These are phyloP conservation scores for Bicyclus anynana DNA, from an alignment of 1,140 invertebrate genomes.

Conservation along the genomic window DNA sequence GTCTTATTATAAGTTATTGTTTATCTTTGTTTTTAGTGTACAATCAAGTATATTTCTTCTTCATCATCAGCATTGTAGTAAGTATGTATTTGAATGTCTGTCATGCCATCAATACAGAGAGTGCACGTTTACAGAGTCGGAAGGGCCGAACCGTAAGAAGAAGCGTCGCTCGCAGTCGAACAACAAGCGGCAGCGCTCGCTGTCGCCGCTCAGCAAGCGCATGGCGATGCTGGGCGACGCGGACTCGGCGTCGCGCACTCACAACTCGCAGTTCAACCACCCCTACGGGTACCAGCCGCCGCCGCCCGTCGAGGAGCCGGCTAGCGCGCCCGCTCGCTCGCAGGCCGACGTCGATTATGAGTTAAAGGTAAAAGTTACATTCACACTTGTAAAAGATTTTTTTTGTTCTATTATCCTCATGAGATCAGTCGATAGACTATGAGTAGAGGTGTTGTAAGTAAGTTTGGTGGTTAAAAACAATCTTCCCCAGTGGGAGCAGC, in stretches of 20 bases:
- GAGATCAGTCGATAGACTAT: no score
- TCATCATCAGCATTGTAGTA: no score
- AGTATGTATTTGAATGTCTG: not conserved
- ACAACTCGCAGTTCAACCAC: conserved; percentile 80
- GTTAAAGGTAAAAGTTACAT: conserved; percentile 63
- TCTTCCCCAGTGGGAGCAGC: no score
- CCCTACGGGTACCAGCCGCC: conserved; percentile 69
- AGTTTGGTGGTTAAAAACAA: no score
- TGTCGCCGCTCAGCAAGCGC: conserved; percentile 88
- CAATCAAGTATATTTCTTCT: no score
- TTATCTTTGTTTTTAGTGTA: no score
- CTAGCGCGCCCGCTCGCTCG: conserved; percentile 38
- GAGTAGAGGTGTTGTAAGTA: no score
- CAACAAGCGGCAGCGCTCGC: conserved; percentile 83
- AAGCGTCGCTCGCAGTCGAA: conserved; percentile 79
- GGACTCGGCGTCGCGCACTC: conserved; percentile 71
- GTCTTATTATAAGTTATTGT: no score
- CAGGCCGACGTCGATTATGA: conserved; percentile 82
- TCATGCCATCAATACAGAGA: conserved; percentile 24
- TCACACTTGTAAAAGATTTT: not conserved
- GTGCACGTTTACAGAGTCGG: conserved; percentile 64
- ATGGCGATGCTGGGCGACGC: conserved; percentile 83
- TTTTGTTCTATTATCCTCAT: no score
- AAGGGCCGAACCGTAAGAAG: conserved; percentile 79
- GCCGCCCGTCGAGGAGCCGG: conserved; percentile 52